phyloP scores from a whole-genome alignment of 2,113 vertebrate genomes.

The Halcyon senegalensis region DNA sequence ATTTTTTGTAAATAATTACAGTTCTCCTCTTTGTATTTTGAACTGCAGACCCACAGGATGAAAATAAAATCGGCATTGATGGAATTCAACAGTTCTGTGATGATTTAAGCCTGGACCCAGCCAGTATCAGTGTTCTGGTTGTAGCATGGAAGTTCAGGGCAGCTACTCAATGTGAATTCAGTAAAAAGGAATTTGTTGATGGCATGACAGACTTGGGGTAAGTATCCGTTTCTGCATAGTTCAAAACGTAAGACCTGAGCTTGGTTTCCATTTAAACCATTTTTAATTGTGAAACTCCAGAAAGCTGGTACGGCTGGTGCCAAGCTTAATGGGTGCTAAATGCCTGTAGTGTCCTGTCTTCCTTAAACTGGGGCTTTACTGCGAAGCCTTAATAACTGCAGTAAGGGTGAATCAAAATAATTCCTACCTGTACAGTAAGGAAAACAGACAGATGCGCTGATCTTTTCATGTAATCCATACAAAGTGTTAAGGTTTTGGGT shows the following conservation, averaged over 20 bases:
- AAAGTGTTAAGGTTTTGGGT: not conserved
- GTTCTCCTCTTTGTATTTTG: not conserved
- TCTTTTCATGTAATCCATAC: not conserved
- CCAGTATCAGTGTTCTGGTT: constrained; percentile 91
- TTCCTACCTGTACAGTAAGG: not conserved
- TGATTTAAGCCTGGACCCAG: constrained; percentile 90
- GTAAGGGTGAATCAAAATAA: not conserved
- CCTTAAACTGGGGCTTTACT: not conserved
- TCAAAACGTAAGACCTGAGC: not conserved
- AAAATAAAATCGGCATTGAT: constrained; percentile 96
- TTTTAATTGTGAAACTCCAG: not conserved
- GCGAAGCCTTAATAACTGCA: not conserved
- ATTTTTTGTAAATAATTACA: not conserved
- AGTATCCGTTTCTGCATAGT: constrained; percentile 46
- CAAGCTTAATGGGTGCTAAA: not conserved
- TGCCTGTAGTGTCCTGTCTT: not conserved
- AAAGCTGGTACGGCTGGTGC: not conserved
- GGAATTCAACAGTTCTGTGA: constrained; percentile 97
- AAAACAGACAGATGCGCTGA: not conserved
- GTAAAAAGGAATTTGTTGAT: constrained; percentile 94
- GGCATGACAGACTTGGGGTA: constrained; percentile 96
- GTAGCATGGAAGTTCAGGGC: constrained; percentile 96
- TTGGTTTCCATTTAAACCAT: not conserved
- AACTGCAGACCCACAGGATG: constrained; percentile 91
- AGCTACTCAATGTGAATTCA: constrained; percentile 95